Evolutionary conservation across 2,113 vertebrate species (phyloP), one percentile per base, ranked within the genome.

Genomic region (Deroptyus accipitrinus): DNA sequence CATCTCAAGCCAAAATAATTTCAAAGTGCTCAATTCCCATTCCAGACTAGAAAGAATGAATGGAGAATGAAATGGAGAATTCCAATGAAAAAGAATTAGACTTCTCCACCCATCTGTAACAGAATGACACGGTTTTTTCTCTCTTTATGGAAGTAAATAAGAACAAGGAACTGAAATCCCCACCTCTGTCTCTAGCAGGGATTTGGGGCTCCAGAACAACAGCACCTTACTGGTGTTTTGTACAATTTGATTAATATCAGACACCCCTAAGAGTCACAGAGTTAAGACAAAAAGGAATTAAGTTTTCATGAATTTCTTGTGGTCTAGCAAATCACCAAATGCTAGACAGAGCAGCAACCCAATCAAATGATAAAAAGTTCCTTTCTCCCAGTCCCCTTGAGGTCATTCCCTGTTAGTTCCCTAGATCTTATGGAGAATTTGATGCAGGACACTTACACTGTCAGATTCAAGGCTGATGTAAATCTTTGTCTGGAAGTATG

Each of bases 371-470:
- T 25, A 52, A 54, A 5, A 10, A 62, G 33, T 23, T 75, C 23
- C 46, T 46, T 28, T 55, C 46, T 75, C 28, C 37, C 14, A 13
- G 48, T 35, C 2, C 10, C 9, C 5, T 20, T 17, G 7, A 51
- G 19, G 7, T n/a, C 10, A 3, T 54, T 48, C 30, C 46, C n/a
- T 46, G 7, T 37, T 48, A 55, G 33, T 9, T 69, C 18, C 25
- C 49, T n/a, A 9, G 10, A 55, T 31, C 37, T 59, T 24, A 9
- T 0, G 0, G 20, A 39, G 22, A 17, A 7, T 18, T 10, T 44
- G 17, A 30, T 18, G 18, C 37, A 17, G 44, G 13, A 62, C 20
- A 44, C 4, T 27, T 15, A 23, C 4, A 2, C 9, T 19, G 28
- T 17, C 46, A 64, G 15, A 23, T 23, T 24, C 18, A 37, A 41